Base-by-base conservation (phyloP, 2,888 invertebrate genomes). In the Ferdinandea cuprea region DNA sequence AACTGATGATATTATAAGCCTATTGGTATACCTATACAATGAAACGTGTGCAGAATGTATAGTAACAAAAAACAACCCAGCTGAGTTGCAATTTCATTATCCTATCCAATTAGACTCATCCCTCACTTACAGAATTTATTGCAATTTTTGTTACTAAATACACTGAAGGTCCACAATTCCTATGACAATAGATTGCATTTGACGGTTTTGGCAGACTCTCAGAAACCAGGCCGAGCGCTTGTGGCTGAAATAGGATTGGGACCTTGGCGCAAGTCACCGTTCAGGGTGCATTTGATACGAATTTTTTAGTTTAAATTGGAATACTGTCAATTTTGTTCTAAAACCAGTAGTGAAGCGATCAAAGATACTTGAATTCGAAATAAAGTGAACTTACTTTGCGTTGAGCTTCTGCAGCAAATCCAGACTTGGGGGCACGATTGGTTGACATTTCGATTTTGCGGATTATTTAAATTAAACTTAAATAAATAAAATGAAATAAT, bases 381-480 rank as follows among this genome's bases (percentile, higher is more conserved):
- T 65, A 40, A 5, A n/a, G 13, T 25, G 40, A 87, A 88, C 93
- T 94, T 92, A 98, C 98, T 95, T 98, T 98, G 90, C 96, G 94
- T 92, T 98, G 98, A 65, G 98, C 97, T 91, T 98, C 98, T 76
- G 98, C 97, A 87, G 98, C 98, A 93, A 98, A 97, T 94, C 98
- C 98, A 87, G 91, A 91, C 88, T 91, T 91, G 87, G 91, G 88
- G 86, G 91, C 91, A 88, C 91, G 91, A 87, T 91, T 90, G 85
- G 89, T 89, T 85, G 91, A 89, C 91, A 91, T 91, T 88, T 88
- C 88, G 85, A 54, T 56, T 13, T 42, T 69, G 50, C 32, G 71
- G 80, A 76, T 73, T 72, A 44, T 73, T 85, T 72, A 85, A 56
- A 88, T 88, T 89, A 85, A 86, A 87, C 85, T 85, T 83, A 86